These are phyloP conservation scores for Habropoda laboriosa DNA, from an alignment of 1,140 invertebrate species.

Conservation along the genomic window DNA sequence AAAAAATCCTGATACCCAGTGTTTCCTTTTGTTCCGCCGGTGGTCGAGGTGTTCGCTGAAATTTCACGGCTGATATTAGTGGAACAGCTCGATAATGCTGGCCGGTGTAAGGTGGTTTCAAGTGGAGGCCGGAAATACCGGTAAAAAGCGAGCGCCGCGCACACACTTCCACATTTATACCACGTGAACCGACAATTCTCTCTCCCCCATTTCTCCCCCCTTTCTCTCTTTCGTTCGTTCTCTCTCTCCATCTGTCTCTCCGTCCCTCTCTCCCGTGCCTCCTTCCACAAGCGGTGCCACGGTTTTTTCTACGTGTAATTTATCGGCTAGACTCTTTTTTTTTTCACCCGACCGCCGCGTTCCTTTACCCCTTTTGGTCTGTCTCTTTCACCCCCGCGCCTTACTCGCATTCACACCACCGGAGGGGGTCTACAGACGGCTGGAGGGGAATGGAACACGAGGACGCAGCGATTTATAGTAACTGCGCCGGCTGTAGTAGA, in stretches of 20 bases:
- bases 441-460: conserved; percentile 35
- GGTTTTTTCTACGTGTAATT: conserved; percentile 50
- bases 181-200: conserved; percentile 45
- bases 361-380: conserved; percentile 18
- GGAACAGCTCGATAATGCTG: conserved; percentile 36
- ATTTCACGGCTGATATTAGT: conserved; percentile 39
- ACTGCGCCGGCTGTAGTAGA: conserved; percentile 71
- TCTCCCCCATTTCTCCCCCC: conserved; percentile 16
- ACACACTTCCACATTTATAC: conserved; percentile 23
- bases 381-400: neutral
- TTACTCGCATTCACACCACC: conserved; percentile 34
- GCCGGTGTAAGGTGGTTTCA: conserved; percentile 21
- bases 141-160: conserved; percentile 22
- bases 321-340: conserved; percentile 38
- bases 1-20: neutral
- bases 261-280: conserved; percentile 1
- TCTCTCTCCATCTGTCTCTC: conserved; percentile 6
- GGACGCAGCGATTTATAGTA: conserved; percentile 75
- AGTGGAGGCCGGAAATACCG: conserved; percentile 1
- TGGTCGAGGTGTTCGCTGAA: neutral
- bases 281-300: neutral
- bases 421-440: neutral
- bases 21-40: neutral
- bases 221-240: conserved; percentile 62
- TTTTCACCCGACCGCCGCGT: conserved; percentile 12